Evolutionary conservation across 2,113 vertebrate species (phyloP).

Genomic region (Hypocryptadius cinnamomeus): DNA sequence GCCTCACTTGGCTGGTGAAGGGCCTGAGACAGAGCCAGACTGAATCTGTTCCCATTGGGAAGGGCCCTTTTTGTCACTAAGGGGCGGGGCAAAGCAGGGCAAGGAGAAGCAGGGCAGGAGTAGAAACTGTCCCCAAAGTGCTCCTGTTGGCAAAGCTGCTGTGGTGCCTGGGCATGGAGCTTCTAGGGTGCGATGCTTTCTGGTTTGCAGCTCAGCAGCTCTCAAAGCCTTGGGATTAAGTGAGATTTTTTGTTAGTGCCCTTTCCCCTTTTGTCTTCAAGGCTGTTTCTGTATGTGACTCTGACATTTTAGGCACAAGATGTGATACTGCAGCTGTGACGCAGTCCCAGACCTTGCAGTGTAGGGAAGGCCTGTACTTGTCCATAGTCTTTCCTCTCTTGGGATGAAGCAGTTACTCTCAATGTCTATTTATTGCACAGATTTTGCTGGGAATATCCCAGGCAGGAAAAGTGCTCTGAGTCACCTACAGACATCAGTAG

Average conservation of each 20-base stretch:
- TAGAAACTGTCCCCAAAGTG: neutral
- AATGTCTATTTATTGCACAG: neutral
- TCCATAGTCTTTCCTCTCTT: neutral
- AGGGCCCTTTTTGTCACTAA: neutral
- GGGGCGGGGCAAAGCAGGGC: fast-evolving
- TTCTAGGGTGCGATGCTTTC: neutral
- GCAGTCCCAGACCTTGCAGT: neutral
- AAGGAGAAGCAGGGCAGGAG: neutral
- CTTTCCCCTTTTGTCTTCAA: neutral
- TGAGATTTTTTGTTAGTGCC: neutral
- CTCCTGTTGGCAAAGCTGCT: fast-evolving
- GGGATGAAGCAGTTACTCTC: neutral
- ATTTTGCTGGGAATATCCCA: neutral
- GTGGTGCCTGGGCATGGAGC: fast-evolving
- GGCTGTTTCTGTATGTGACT: neutral
- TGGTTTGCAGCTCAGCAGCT: neutral
- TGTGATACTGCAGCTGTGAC: neutral
- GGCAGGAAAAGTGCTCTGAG: neutral
- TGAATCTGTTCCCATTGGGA: neutral
- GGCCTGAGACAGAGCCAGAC: neutral
- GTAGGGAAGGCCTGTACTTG: neutral
- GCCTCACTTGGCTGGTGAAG: neutral
- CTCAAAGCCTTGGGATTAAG: neutral
- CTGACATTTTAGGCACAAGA: neutral
- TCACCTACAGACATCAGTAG: neutral